Base-by-base conservation (phyloP, 2,888 invertebrate species). In the Ormyrus pomaceus region DNA sequence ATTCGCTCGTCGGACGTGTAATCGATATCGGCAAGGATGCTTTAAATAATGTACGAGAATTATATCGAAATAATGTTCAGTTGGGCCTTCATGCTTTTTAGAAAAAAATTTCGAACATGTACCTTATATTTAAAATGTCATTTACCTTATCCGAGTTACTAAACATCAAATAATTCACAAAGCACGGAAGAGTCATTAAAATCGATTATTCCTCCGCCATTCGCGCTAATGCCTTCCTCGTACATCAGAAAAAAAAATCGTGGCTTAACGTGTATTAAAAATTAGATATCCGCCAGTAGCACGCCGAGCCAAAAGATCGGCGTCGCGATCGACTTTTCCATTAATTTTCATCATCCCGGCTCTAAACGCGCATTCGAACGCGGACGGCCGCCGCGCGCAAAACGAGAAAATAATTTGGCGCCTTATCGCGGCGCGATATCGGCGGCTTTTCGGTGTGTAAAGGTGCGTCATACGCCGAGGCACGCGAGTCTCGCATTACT, bases 401-500 rank as follows among this genome's bases (percentile, higher is more conserved):
- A 77, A 81, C 53, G 59, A 74, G 59, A 74, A 77, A 77, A 77
- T 77, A 77, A 77, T 77, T 81, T 72, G n/a, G 11, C n/a, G 9
- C 4, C 50, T 69, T 80, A 80, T 80, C 68, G 53, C 11, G 46
- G 48, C 6, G 45, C n/a, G 34, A 69, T 64, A 77, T 77, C 69
- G 6, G 51, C 6, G 48, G 45, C 68, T 74, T 73, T 77, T 34
- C 11, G 66, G 51, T 45, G 46, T 68, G 61, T 48, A 78, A 66
- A 62, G 34, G 53, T 13, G 45, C 45, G 8, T 55, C 56, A 59
- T 61, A 70, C 58, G 13, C 13, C 11, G 61, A 45, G 59, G 62
- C 77, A 81, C 80, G 80, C 79, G 65, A 79, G 59, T 79, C 79
- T 72, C 79, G 71, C 69, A 79, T 79, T 81, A 79, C 76, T 75